These are phyloP conservation scores for Cataglyphis hispanica DNA, from an alignment of 1,140 invertebrate species.

Conservation along the genomic window DNA sequence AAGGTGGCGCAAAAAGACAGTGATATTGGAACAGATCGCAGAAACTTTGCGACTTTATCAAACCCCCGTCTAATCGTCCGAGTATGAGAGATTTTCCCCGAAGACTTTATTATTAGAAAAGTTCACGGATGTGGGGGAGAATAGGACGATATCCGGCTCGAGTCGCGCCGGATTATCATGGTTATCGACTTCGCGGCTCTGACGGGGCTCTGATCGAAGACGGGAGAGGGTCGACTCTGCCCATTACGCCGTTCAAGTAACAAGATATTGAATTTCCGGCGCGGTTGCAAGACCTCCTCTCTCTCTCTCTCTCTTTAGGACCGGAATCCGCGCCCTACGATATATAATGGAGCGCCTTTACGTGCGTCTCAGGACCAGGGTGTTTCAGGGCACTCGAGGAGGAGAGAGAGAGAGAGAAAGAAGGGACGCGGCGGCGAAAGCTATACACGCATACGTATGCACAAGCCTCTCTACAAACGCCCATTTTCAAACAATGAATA, in stretches of 20 bases:
- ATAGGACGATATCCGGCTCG: constrained; percentile 8
- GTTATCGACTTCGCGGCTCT: constrained; percentile 63
- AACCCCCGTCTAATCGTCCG: constrained; percentile 47
- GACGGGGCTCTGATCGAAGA: constrained; percentile 58
- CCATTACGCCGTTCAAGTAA: constrained; percentile 69
- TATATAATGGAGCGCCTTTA: constrained; percentile 74
- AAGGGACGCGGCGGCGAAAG: constrained; percentile 21
- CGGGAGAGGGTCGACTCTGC: constrained; percentile 8
- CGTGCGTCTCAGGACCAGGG: constrained; percentile 59
- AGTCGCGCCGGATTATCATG: constrained; percentile 16
- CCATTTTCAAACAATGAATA: constrained; percentile 81
- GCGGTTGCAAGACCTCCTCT: constrained; percentile 47
- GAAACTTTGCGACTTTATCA: constrained; percentile 33
- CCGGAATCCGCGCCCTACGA: constrained; percentile 70
- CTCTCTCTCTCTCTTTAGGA: background rate
- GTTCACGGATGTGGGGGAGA: background rate
- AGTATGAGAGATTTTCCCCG: background rate
- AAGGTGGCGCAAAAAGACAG: background rate
- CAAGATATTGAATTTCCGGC: constrained; percentile 75
- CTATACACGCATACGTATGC: constrained; percentile 57
- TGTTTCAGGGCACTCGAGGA: constrained; percentile 63
- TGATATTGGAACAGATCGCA: background rate
- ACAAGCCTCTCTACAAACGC: constrained; percentile 72
- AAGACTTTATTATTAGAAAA: constrained; percentile 67
- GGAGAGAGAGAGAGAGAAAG: background rate